Percentiles rank a stretch among this genome's conserved stretches.
phyloP scores from a whole-genome alignment of 2,113 vertebrate species.

The Channa argus region DNA sequence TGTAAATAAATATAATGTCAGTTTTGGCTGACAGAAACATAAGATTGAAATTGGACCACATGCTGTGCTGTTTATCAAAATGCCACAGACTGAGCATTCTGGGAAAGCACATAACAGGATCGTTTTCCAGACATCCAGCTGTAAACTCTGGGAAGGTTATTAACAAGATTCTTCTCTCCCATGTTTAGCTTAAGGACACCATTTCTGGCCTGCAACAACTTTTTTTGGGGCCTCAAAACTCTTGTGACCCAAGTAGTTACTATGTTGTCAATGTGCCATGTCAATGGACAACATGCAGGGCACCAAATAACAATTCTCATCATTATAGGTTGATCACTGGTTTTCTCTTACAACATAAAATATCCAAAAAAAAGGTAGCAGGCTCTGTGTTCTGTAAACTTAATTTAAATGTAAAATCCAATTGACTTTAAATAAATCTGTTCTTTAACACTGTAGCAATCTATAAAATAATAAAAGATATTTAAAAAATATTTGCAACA shows the following conservation, averaged over 20 bases:
- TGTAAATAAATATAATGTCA: constrained; percentile 44
- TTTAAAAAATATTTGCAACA: too few species aligned
- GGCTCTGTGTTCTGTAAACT: too few species aligned
- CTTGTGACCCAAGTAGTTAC: background rate
- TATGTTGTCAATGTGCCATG: background rate
- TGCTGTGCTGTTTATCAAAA: constrained; percentile 48
- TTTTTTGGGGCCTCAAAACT: constrained; percentile 7
- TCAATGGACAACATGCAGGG: background rate
- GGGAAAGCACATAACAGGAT: constrained; percentile 59
- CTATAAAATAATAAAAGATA: too few species aligned
- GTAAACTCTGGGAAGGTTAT: constrained; percentile 49
- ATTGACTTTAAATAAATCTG: too few species aligned
- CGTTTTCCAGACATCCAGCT: constrained; percentile 47
- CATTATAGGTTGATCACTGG: background rate
- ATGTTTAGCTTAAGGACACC: constrained; percentile 11
- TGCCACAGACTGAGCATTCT: constrained; percentile 58
- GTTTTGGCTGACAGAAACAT: constrained; percentile 18
- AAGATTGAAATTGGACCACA: constrained; percentile 42
- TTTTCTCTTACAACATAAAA: too few species aligned
- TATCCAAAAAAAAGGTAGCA: too few species aligned
- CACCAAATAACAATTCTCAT: background rate
- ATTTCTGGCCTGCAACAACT: background rate
- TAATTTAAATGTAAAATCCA: too few species aligned
- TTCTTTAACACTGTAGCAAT: too few species aligned
- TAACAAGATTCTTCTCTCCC: constrained; percentile 28